A percentile compares a stretch with the other conserved stretches of the same genome.
Conservation (phyloP, 92 coral and sea anemone species). For the Palythoa grandis region DNA sequence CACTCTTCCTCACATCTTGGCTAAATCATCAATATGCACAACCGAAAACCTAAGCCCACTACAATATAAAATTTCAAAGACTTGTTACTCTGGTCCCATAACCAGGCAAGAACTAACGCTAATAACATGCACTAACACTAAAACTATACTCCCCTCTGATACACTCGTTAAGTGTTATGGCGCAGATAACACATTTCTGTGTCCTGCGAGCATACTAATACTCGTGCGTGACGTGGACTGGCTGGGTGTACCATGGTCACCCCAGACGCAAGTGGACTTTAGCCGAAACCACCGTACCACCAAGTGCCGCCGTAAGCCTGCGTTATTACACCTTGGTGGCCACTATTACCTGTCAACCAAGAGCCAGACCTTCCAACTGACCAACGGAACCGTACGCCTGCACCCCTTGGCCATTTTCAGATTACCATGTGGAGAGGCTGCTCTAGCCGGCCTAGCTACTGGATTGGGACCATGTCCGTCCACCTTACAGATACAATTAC, state of each 20-base stretch:
- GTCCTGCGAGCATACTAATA: constrained; percentile 34
- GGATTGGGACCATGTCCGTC: constrained; percentile 43
- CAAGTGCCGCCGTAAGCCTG: constrained; percentile 14
- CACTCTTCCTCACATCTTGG: constrained; percentile 5
- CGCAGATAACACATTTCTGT: constrained; percentile 28
- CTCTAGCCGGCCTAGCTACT: constrained; percentile 36
- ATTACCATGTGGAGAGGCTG: constrained; percentile 30
- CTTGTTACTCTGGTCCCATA: constrained; percentile 34
- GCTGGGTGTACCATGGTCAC: constrained; percentile 45
- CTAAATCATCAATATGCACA: neutral
- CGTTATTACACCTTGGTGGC: constrained; percentile 44
- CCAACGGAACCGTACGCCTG: constrained; percentile 15
- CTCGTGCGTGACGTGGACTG: constrained; percentile 29
- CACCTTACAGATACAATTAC: neutral
- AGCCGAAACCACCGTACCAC: constrained; percentile 17
- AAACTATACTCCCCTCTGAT: constrained; percentile 26
- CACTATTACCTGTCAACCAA: constrained; percentile 34
- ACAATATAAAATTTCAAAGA: constrained; percentile 13
- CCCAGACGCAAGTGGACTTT: constrained; percentile 7
- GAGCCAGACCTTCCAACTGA: constrained; percentile 1
- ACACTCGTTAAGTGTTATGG: constrained; percentile 20
- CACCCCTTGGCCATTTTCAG: constrained; percentile 21
- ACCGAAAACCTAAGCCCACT: constrained; percentile 18
- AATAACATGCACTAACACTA: constrained; percentile 34
- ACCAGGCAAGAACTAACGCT: constrained; percentile 17